Conservation (phyloP, 2,888 invertebrate genomes). For the Marronus borbonicus region DNA sequence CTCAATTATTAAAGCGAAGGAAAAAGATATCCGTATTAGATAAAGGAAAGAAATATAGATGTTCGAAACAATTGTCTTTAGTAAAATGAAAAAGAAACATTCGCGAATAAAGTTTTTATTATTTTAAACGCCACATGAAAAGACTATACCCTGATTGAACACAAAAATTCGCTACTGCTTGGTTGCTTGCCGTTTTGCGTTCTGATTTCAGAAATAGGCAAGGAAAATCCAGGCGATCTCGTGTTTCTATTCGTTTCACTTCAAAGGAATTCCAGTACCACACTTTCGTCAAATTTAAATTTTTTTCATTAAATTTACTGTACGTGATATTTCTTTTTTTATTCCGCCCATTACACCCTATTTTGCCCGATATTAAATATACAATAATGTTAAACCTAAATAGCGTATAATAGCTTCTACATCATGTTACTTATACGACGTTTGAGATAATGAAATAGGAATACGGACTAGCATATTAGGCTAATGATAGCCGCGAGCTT, state of each 20-base stretch:
- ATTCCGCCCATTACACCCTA: neutral
- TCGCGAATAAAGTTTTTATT: neutral
- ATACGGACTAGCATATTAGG: conserved; percentile 14
- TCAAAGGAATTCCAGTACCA: conserved; percentile 27
- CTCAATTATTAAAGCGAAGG: too few relatives aligned
- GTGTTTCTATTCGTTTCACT: conserved; percentile 36
- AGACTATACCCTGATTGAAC: neutral
- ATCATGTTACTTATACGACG: conserved; percentile 24
- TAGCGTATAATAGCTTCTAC: conserved; percentile 14
- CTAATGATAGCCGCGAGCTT: conserved; percentile 41
- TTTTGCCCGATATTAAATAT: too few relatives aligned
- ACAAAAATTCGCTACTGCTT: conserved; percentile 1
- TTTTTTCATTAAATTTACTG: conserved; percentile 6
- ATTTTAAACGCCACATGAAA: neutral
- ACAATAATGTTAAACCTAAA: too few relatives aligned
- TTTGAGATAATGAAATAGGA: conserved; percentile 44
- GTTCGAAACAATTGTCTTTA: too few relatives aligned
- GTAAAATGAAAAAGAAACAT: neutral
- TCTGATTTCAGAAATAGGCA: conserved; percentile 30
- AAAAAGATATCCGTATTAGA: too few relatives aligned
- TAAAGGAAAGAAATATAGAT: neutral
- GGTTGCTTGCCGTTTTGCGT: conserved; percentile 9
- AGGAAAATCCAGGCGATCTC: conserved; percentile 8
- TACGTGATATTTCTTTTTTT: neutral
- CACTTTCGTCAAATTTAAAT: conserved; percentile 20